These are phyloP conservation scores for Macrobrachium rosenbergii DNA, from an alignment of 1,140 invertebrate genomes.

Conservation along the genomic window DNA sequence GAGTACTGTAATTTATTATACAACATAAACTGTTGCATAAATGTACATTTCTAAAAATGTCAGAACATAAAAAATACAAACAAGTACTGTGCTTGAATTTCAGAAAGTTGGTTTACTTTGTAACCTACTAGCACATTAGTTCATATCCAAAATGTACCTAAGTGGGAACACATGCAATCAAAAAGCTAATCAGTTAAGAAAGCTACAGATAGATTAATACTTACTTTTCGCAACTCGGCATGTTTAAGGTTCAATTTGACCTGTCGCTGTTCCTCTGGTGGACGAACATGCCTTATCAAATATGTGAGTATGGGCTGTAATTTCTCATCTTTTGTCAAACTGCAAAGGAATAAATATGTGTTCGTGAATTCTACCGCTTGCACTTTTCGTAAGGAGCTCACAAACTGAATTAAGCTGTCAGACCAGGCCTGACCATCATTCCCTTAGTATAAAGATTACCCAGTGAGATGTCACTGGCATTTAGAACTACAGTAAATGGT, in stretches of 20 bases:
- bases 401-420: not conserved
- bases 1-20: too few relatives aligned
- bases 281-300: slow-evolving; percentile 26
- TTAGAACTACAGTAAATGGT: too few relatives aligned
- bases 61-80: too few relatives aligned
- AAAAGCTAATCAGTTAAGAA: not conserved
- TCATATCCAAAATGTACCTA: not conserved
- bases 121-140: too few relatives aligned
- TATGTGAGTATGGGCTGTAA: slow-evolving; percentile 23
- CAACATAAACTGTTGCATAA: too few relatives aligned
- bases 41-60: too few relatives aligned
- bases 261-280: slow-evolving; percentile 9
- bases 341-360: not conserved
- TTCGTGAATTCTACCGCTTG: too few relatives aligned
- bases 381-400: not conserved
- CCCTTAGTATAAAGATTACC: too few relatives aligned
- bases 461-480: too few relatives aligned
- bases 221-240: slow-evolving; percentile 35
- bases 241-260: slow-evolving; percentile 41
- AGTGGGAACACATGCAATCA: not conserved
- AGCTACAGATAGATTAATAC: not conserved
- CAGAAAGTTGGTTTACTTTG: too few relatives aligned
- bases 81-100: too few relatives aligned
- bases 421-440: not conserved
- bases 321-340: slow-evolving; percentile 20